Percentiles rank a stretch among this genome's conserved stretches.
These are phyloP conservation scores for Naja naja DNA, from an alignment of 2,113 vertebrate species.

Conservation along the genomic window DNA sequence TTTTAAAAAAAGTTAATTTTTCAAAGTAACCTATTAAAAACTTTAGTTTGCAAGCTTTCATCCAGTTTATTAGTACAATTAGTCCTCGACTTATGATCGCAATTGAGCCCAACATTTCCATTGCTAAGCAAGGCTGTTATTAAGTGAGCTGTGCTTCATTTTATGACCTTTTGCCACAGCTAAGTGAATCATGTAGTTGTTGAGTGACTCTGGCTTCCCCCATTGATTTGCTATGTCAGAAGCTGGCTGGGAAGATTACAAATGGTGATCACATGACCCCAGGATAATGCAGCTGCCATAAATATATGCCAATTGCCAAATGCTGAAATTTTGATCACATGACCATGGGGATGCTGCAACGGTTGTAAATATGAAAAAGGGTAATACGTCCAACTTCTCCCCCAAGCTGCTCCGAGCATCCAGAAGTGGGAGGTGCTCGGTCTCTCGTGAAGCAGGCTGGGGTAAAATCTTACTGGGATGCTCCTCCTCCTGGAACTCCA, in stretches of 20 bases:
- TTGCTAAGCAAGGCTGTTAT: neutral
- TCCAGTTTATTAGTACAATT: neutral
- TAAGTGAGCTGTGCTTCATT: neutral
- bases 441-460: no score
- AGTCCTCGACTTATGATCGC: neutral
- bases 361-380: neutral
- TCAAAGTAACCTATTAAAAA: neutral
- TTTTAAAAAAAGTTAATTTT: conserved; percentile 14
- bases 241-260: neutral
- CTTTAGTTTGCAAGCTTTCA: neutral
- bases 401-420: no score
- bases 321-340: neutral
- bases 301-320: neutral
- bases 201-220: neutral
- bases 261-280: neutral
- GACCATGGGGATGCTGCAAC: neutral
- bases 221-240: neutral
- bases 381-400: neutral
- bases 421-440: no score
- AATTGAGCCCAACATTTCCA: neutral
- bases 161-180: neutral
- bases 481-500: no score
- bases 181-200: neutral
- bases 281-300: neutral
- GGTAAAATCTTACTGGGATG: no score